Evolutionary conservation across 30 jellyfish, hydroid and myxozoan species (phyloP), one percentile per base, ranked within the genome.

Genomic region (Euphysa ruthae): DNA sequence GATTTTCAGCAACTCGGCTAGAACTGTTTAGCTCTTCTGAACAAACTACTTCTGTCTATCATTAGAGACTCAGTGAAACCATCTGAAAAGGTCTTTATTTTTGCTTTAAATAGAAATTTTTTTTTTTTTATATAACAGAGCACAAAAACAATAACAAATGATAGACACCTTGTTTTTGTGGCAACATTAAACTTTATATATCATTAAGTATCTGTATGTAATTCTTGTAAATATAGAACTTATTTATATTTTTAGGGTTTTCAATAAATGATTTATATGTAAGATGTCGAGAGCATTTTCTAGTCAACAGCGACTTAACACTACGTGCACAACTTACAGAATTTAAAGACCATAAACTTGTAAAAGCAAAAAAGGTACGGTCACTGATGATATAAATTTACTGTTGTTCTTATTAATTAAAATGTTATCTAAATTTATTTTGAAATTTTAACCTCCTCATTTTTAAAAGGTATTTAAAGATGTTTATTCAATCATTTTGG

Each of bases 271-370:
- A 87, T 18, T 58, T 87, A 51, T 87, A 87, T 43, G 50, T 49
- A 23, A 66, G 75, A 69, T 87, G 95, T 70, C 73, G 97, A 6
- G 97, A 87, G 63, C 68, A 57, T 32, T 87, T 87, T 63, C 82
- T 87, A 58, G 97, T 79, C 31, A 87, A 80, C 83, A 87, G 97
- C 60, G 97, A 87, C 57, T 49, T 87, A 27, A 87, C 97, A 12
- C 62, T 87, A 16, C 81, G 94, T 1, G 97, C 97, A 16, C 97
- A 87, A 72, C 68, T 87, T 58, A 87, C 97, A 3, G 97, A 87
- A 44, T 87, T 87, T 60, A 73, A 58, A 38, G 97, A 87, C 55
- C 97, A 87, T 61, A 87, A 87, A 63, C 78, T 87, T 1, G 72
- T 87, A 66, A 87, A 87, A 43, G 49, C 60, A 15, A 87, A 87